A percentile compares a stretch with the other conserved stretches of the same genome.
Evolutionary conservation across 2,888 invertebrate genomes (phyloP).

Genomic region (Epinotia bilunana): DNA sequence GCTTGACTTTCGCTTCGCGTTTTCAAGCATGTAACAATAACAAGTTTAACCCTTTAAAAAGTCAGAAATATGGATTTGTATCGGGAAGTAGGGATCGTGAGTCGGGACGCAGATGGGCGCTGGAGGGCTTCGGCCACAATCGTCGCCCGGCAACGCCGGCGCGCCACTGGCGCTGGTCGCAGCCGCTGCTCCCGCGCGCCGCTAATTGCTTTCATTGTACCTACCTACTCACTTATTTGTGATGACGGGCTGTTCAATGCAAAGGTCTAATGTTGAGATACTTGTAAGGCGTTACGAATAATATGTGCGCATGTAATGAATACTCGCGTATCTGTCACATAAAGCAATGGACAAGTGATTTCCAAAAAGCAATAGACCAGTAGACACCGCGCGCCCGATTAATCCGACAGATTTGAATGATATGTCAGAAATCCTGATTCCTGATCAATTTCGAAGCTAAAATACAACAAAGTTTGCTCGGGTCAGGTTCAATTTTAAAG

Average conservation of each 20-base stretch:
- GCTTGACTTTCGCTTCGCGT: background rate
- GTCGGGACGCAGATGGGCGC: conserved; percentile 15
- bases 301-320: background rate
- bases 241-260: conserved; percentile 8
- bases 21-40: conserved; percentile 12
- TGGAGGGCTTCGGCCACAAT: conserved; percentile 17
- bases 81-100: background rate
- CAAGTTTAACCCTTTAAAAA: conserved; percentile 18
- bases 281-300: conserved; percentile 18
- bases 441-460: too few relatives aligned
- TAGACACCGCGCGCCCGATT: too few relatives aligned
- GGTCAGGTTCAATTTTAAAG: too few relatives aligned
- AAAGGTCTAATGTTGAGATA: conserved; percentile 6
- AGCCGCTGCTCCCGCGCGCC: conserved; percentile 17
- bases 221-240: conserved; percentile 20
- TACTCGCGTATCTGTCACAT: too few relatives aligned
- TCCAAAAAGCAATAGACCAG: too few relatives aligned
- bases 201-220: conserved; percentile 40
- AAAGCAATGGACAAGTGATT: too few relatives aligned
- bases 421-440: too few relatives aligned
- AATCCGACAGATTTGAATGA: too few relatives aligned
- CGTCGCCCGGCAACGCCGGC: conserved; percentile 36
- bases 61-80: conserved; percentile 7
- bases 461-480: too few relatives aligned
- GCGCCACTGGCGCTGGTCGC: conserved; percentile 25